Conservation (phyloP, 2,888 invertebrate genomes). For the Dasysyrphus albostriatus region DNA sequence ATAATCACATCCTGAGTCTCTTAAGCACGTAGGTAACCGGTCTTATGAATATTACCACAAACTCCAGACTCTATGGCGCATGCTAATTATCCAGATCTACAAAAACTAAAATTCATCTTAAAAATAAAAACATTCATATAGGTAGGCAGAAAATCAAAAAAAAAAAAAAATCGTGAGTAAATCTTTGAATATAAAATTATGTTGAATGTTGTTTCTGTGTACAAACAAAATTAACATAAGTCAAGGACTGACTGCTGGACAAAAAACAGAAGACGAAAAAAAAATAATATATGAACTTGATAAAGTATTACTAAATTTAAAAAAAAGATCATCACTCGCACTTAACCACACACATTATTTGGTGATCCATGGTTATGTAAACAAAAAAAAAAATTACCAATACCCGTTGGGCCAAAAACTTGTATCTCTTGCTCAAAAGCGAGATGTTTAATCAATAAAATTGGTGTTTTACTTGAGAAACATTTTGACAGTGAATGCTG, state of each 20-base stretch:
- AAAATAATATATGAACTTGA: background rate
- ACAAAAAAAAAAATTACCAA: constrained; percentile 1
- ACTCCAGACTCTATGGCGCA: constrained; percentile 19
- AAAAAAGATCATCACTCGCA: background rate
- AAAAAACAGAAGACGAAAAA: background rate
- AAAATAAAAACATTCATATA: background rate
- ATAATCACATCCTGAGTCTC: background rate
- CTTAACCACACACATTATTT: background rate
- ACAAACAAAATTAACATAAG: constrained; percentile 51
- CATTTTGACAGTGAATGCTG: constrained; percentile 9
- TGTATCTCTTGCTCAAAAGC: constrained; percentile 19
- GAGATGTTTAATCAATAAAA: constrained; percentile 20
- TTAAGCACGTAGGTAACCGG: background rate
- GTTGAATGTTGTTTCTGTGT: constrained; percentile 11
- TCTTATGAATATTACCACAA: background rate
- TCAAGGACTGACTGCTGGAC: constrained; percentile 47
- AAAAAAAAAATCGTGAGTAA: background rate
- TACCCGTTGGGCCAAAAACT: constrained; percentile 6
- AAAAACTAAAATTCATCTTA: constrained; percentile 2
- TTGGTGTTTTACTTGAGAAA: background rate
- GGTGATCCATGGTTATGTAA: background rate
- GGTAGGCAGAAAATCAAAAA: too few relatives aligned
- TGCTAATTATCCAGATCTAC: constrained; percentile 11
- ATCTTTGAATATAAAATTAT: constrained; percentile 11
- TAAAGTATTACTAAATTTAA: background rate